Evolutionary conservation across 2,888 invertebrate species (phyloP), one percentile per base, ranked within the genome.

Genomic region (Charanyca ferruginea): DNA sequence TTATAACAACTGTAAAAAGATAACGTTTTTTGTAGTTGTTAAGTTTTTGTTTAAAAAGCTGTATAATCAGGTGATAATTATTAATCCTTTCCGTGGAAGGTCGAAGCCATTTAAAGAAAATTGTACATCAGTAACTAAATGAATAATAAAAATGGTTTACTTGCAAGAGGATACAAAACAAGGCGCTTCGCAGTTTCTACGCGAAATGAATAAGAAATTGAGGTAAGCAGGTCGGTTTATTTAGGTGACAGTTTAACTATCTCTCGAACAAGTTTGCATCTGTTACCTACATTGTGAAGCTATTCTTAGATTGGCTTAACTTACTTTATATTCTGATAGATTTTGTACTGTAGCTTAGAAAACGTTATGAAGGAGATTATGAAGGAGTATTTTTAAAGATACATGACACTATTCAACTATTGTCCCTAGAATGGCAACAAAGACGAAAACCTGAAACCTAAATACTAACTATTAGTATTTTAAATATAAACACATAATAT

Each of bases 151-250:
- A 54, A 47, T 48, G 51, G 23, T 62, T 66, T 42, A 78, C 58
- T 77, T 73, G 18, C 23, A 77, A 41, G 55, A 55, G 58, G 57
- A 73, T 54, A 57, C 49, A 77, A 73, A 65, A 73, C 41, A 49
- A 35, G 9, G 4, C 20, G n/a, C 11, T 32, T 16, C 28, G 42
- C 44, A 44, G 38, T 47, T 78, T 67, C 66, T 71, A 54, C 58
- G 68, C 59, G 57, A 73, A 78, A 57, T 61, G 45, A 71, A 75
- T 54, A 61, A 77, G 73, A 57, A 73, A 76, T 73, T 49, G 60
- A 64, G 75, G 75, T 64, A 61, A 73, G 47, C 44, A 32, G 75
- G 75, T 66, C 73, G 66, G n/a, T 41, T 44, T 20, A 18, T 41
- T 44, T 48, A 49, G 73, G 66, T 61, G 78, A 55, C 58, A 61